A percentile compares a stretch with the other conserved stretches of the same genome.
phyloP scores from a whole-genome alignment of 2,888 invertebrate genomes.

The Amphimallon solstitiale region DNA sequence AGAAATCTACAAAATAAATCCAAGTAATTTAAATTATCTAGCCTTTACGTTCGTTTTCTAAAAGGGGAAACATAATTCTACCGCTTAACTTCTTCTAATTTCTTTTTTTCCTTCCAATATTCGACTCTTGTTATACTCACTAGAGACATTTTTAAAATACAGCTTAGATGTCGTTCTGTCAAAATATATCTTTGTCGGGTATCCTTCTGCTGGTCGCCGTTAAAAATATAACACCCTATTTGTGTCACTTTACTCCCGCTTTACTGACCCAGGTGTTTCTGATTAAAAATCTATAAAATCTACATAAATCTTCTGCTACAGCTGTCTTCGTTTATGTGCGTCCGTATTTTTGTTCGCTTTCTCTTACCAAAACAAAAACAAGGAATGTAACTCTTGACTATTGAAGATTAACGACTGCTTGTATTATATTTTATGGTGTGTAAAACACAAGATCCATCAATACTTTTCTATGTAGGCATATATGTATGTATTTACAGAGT shows the following conservation, averaged over 20 bases:
- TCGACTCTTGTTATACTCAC: slow-evolving; percentile 27
- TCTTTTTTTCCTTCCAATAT: slow-evolving; percentile 41
- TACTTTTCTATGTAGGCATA: not conserved
- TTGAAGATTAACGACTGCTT: slow-evolving; percentile 7
- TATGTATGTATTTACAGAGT: no score
- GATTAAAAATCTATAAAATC: slow-evolving; percentile 47
- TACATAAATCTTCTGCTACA: slow-evolving; percentile 41
- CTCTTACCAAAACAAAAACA: slow-evolving; percentile 13
- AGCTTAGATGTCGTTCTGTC: slow-evolving; percentile 36
- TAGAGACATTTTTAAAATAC: slow-evolving; percentile 34
- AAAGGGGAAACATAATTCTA: slow-evolving; percentile 28
- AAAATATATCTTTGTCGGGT: slow-evolving; percentile 29
- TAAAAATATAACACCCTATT: slow-evolving; percentile 39
- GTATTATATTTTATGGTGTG: slow-evolving; percentile 6
- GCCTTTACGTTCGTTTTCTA: slow-evolving; percentile 31
- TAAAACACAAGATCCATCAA: not conserved
- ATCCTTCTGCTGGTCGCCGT: slow-evolving; percentile 34
- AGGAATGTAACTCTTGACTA: slow-evolving; percentile 11
- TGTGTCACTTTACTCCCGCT: slow-evolving; percentile 31
- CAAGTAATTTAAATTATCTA: slow-evolving; percentile 46
- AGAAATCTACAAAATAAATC: slow-evolving; percentile 43
- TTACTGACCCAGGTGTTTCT: slow-evolving; percentile 46
- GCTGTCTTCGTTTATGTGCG: slow-evolving; percentile 16
- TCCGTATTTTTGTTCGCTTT: slow-evolving; percentile 9
- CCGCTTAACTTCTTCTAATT: slow-evolving; percentile 42